Base-by-base conservation (phyloP, 2,888 invertebrate genomes). In the Pseudeuparius sepicola region DNA sequence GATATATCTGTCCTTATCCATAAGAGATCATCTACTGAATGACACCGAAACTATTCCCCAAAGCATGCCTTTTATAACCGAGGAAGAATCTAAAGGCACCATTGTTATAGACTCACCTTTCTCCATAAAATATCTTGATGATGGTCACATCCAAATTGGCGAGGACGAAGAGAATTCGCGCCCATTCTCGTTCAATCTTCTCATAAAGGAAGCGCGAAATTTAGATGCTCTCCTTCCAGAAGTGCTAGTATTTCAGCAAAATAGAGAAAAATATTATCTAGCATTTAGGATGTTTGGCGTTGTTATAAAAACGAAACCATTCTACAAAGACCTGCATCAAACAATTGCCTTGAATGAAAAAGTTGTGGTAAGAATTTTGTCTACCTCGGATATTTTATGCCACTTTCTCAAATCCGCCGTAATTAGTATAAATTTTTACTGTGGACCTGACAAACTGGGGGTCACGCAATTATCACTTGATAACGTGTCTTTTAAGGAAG, bases 81-180 rank as follows among this genome's bases (percentile, higher is more conserved):
- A 47, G 34, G 51, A 49, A 35, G 51, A 48, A 4, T 34, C 23
- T 9, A 41, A 38, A 11, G 10, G 30, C n/a, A 34, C 14, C n/a
- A 28, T 30, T 10, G 25, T 24, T 14, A 43, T 42, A 2, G 34
- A 34, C 9, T 40, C 40, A 2, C 25, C 18, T 2, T 45, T 41
- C 2, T 61, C 66, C 6, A 64, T 73, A 0, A 60, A 58, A 31
- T 55, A 70, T 35, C 43, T 69, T 2, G 67, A 66, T 37, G 69
- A 72, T 37, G 73, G 73, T 0, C 65, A 66, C 31, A 71, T 74
- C 34, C 67, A 69, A 43, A 60, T 73, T 17, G 73, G 73, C 0
- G 66, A 64, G 0, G 43, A 44, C 6, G 59, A 56, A 1, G 36
- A 45, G 5, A 41, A 34, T 4, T 41, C 23, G 17, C 58, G 68